Percentiles rank a stretch among this genome's conserved stretches.
These are phyloP conservation scores for Miniopterus natalensis DNA, from an alignment of 2,113 vertebrate species.

Conservation along the genomic window DNA sequence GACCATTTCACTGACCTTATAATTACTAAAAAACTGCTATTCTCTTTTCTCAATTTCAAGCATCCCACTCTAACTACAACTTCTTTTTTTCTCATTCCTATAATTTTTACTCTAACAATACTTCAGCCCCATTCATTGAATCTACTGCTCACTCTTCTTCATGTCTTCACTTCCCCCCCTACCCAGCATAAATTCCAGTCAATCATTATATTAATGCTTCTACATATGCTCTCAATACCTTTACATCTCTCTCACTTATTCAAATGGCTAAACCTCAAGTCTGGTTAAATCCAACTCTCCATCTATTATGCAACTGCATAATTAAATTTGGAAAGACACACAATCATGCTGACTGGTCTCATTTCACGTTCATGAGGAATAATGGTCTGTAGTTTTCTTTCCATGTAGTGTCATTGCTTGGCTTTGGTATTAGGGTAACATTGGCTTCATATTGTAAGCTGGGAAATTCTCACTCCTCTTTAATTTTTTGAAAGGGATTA, in stretches of 20 bases:
- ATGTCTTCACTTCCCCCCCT: background rate
- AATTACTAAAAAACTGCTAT: background rate
- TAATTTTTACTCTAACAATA: background rate
- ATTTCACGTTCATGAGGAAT: constrained; percentile 33
- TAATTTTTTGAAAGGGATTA: background rate
- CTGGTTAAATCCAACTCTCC: constrained; percentile 22
- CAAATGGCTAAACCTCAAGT: background rate
- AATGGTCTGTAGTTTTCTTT: constrained; percentile 5
- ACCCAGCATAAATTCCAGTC: background rate
- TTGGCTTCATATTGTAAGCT: background rate
- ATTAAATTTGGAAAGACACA: constrained; percentile 36
- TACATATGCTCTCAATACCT: background rate
- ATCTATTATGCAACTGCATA: constrained; percentile 5
- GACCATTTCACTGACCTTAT: background rate
- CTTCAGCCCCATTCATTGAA: background rate
- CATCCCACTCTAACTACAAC: background rate
- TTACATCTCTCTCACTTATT: background rate
- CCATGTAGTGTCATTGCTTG: background rate
- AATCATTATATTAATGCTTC: background rate
- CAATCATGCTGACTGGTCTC: background rate
- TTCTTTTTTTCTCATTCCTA: background rate
- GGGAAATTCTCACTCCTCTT: background rate
- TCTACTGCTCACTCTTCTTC: background rate
- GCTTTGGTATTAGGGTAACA: constrained; percentile 26
- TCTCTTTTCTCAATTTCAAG: constrained; percentile 1